Evolutionary conservation across 2,888 invertebrate species (phyloP), one percentile per base, ranked within the genome.

Genomic region (Agapostemon virescens): DNA sequence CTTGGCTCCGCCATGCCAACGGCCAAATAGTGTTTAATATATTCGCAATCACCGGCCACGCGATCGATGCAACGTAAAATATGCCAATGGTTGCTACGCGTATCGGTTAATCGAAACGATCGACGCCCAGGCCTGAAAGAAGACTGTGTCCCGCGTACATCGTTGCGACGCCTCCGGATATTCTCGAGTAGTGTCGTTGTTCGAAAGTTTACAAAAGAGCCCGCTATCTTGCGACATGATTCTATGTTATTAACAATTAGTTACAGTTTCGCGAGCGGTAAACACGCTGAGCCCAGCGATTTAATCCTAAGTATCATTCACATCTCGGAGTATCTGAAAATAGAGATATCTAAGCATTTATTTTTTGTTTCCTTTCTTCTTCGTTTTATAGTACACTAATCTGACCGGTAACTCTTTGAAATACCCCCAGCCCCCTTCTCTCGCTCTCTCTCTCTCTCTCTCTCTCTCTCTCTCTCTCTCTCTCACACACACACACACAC

Each of bases 311-410:
- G 67, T 71, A 77, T 70, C 63, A 49, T 77, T 67, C 70, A 49
- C 74, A 63, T 64, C 36, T 82, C 69, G 83, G 78, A 83, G 83
- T 83, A 83, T 83, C 78, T 83, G 83, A 83, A 83, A 83, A 83
- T 82, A 83, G 83, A 83, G 75, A 82, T 82, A 82, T 83, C 72
- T 77, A 83, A 33, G 69, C 69, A 82, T 82, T 82, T 78, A 13
- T 63, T 63, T 58, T n/a, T 63, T 15, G 1, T n/a, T 36, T 63
- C n/a, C 63, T 63, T 63, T 33, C 33, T 63, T 63, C 30, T 58
- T 33, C 58, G 26, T 63, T 74, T 75, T 78, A 78, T 75, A n/a
- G n/a, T n/a, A 83, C 67, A 72, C 82, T 82, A 84, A 69, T 77
- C 73, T 79, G 49, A 76, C 74, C 67, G 77, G 77, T 78, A 79